Evolutionary conservation across 1,140 invertebrate species (phyloP).

Genomic region (Calliphora vicina): DNA sequence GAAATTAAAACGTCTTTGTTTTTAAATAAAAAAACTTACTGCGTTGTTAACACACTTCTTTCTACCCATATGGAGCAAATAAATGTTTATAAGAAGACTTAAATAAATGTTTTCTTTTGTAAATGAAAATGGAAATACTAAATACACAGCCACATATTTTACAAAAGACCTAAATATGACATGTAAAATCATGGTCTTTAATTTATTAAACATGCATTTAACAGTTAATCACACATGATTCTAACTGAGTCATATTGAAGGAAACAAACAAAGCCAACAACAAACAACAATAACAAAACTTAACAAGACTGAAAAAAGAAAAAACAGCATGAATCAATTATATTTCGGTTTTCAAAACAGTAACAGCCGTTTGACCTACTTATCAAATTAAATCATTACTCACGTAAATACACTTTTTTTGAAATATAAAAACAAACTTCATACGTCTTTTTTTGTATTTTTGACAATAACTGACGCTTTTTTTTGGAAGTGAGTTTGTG

Average conservation of each 20-base stretch:
- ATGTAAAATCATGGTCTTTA: conserved; percentile 35
- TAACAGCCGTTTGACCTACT: conserved; percentile 29
- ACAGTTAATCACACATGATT: conserved; percentile 23
- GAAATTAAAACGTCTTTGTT: too few species aligned
- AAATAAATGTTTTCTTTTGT: too few species aligned
- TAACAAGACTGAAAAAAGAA: background rate
- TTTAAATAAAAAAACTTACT: too few species aligned
- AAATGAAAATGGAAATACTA: too few species aligned
- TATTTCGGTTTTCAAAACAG: conserved; percentile 6
- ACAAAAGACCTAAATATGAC: conserved; percentile 28
- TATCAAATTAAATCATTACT: conserved; percentile 34
- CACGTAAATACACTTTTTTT: conserved; percentile 10
- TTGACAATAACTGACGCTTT: background rate
- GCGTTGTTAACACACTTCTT: too few species aligned
- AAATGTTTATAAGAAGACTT: too few species aligned
- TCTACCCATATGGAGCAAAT: too few species aligned
- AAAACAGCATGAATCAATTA: conserved; percentile 8
- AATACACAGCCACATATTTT: background rate
- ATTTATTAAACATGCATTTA: conserved; percentile 32
- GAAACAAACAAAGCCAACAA: background rate
- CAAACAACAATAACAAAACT: background rate
- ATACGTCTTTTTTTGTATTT: background rate
- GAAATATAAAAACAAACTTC: background rate
- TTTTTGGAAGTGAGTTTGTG: background rate
- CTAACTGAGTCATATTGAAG: conserved; percentile 10